phyloP scores from a whole-genome alignment of 2,888 invertebrate genomes.

The Cheilosia impressa region DNA sequence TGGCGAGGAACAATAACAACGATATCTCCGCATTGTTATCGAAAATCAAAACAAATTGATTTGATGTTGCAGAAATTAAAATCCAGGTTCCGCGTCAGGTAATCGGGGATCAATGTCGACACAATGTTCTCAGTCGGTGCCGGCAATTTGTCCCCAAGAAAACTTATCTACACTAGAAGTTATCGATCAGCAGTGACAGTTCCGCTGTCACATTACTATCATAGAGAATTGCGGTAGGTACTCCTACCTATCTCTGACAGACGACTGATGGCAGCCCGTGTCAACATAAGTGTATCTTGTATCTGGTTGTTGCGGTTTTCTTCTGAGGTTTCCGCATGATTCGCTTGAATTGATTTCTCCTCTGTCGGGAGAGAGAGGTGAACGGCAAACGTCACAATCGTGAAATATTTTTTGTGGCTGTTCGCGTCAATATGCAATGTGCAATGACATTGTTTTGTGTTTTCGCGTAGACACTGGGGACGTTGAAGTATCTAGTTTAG shows the following conservation, averaged over 20 bases:
- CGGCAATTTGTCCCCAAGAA: too few relatives aligned
- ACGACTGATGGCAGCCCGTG: conserved; percentile 61
- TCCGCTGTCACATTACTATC: neutral
- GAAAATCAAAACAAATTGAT: too few relatives aligned
- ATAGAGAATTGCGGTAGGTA: conserved; percentile 26
- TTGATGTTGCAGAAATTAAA: too few relatives aligned
- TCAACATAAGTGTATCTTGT: conserved; percentile 66
- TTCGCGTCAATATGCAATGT: conserved; percentile 13
- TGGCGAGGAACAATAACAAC: neutral
- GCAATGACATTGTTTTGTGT: conserved; percentile 73
- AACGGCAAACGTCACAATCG: conserved; percentile 34
- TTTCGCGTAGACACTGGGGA: conserved; percentile 77
- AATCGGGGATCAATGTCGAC: too few relatives aligned
- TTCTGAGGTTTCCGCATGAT: conserved; percentile 58
- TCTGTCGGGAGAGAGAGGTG: neutral
- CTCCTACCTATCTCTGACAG: too few relatives aligned
- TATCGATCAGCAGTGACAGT: neutral
- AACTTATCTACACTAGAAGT: too few relatives aligned
- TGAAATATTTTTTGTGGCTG: conserved; percentile 45
- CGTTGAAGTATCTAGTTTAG: too few relatives aligned
- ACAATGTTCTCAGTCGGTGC: too few relatives aligned
- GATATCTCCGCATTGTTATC: too few relatives aligned
- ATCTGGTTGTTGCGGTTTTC: conserved; percentile 49
- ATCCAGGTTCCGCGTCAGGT: too few relatives aligned
- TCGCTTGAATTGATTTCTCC: conserved; percentile 49